phyloP scores from a whole-genome alignment of 1,140 invertebrate species.

The Drosophila ogumai region DNA sequence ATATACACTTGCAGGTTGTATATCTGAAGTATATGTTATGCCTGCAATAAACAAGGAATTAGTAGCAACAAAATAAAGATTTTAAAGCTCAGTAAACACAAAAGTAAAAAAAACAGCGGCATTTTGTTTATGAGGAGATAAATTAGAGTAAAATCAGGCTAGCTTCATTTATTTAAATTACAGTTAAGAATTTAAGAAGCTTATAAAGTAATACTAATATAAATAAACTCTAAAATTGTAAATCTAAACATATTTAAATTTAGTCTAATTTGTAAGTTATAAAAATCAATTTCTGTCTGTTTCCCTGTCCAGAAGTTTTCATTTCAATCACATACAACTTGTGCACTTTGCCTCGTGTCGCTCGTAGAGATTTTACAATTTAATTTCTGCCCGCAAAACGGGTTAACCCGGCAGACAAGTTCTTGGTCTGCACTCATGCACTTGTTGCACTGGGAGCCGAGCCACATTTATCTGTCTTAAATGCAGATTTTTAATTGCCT shows the following conservation, averaged over 20 bases:
- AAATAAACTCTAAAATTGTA: not conserved
- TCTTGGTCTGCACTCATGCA: slow-evolving; percentile 41
- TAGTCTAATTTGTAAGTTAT: not conserved
- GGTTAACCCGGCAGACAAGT: slow-evolving; percentile 53
- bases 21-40: not conserved
- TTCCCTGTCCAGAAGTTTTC: not conserved
- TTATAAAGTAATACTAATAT: not conserved
- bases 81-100: not conserved
- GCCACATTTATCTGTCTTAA: slow-evolving; percentile 30
- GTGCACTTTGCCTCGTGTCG: slow-evolving; percentile 35
- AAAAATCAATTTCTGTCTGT: not conserved
- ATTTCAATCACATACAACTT: slow-evolving; percentile 18
- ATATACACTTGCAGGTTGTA: slow-evolving; percentile 5
- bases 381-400: slow-evolving; percentile 54
- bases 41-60: slow-evolving; percentile 21
- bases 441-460: slow-evolving; percentile 33
- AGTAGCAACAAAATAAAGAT: slow-evolving; percentile 8
- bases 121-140: not conserved
- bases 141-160: not conserved
- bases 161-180: slow-evolving; percentile 2
- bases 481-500: slow-evolving; percentile 70
- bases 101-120: not conserved
- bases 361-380: slow-evolving; percentile 57
- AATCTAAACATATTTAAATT: not conserved
- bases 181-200: no score